These are phyloP conservation scores for Cheilosia impressa DNA, from an alignment of 2,888 invertebrate genomes.

Conservation along the genomic window DNA sequence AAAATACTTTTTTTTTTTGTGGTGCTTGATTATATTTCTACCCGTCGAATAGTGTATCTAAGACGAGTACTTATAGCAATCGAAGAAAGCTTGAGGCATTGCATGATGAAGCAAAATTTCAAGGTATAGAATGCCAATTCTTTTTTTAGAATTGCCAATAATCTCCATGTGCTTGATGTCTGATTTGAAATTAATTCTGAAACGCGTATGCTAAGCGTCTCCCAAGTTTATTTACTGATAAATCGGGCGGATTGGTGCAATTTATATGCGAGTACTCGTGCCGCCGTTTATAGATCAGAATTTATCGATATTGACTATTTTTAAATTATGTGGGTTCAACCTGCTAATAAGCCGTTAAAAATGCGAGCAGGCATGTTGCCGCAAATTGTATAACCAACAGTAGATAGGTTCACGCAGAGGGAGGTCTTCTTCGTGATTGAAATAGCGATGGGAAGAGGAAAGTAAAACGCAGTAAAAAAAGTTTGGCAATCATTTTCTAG, in stretches of 20 bases:
- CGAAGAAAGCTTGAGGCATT: neutral
- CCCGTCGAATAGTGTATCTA: neutral
- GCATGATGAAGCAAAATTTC: neutral
- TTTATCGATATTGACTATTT: neutral
- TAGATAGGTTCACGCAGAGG: neutral
- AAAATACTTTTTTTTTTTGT: no score
- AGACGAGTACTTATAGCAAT: no score
- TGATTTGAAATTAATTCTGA: constrained; percentile 2
- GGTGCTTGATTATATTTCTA: neutral
- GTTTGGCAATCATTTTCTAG: neutral
- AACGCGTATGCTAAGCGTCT: neutral
- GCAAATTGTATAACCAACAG: neutral
- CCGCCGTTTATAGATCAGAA: neutral
- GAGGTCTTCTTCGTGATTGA: constrained; percentile 14
- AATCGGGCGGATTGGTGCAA: constrained; percentile 4
- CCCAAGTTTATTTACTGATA: neutral
- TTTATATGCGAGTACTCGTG: neutral
- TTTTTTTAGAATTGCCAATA: neutral
- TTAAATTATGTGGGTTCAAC: neutral
- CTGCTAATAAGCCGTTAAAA: constrained; percentile 25
- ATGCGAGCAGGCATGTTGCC: constrained; percentile 22
- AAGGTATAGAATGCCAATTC: neutral
- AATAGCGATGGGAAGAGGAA: neutral
- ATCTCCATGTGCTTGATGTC: constrained; percentile 4
- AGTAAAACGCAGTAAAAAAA: neutral